Conservation (phyloP, 1,140 invertebrate genomes). For the Ptiloglossa arizonensis region DNA sequence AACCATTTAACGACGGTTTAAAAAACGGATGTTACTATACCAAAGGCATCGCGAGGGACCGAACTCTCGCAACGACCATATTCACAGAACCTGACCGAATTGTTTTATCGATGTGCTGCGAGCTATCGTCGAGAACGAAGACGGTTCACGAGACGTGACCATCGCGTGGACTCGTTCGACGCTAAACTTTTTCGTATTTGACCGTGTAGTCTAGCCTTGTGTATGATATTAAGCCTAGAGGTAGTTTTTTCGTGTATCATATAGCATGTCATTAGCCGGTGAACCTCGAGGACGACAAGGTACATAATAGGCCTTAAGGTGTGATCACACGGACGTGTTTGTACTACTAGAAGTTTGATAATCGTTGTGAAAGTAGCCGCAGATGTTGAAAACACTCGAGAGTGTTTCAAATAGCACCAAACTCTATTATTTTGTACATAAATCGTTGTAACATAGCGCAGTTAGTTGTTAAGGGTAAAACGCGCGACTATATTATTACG, state of each 20-base stretch:
- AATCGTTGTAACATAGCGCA: slow-evolving; percentile 75
- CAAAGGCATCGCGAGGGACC: slow-evolving; percentile 43
- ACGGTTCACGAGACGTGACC: background rate
- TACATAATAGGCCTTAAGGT: slow-evolving; percentile 61
- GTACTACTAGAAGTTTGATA: slow-evolving; percentile 73
- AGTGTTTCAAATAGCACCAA: background rate
- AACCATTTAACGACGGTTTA: background rate
- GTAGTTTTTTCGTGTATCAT: slow-evolving; percentile 59
- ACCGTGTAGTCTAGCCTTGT: slow-evolving; percentile 57
- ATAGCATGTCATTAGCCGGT: slow-evolving; percentile 53
- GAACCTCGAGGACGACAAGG: slow-evolving; percentile 47
- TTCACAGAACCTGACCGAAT: slow-evolving; percentile 1
- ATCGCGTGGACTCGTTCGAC: slow-evolving; percentile 20
- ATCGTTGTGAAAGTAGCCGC: slow-evolving; percentile 73
- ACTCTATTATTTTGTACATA: slow-evolving; percentile 77
- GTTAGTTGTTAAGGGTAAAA: slow-evolving; percentile 38
- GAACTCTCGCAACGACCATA: slow-evolving; percentile 13
- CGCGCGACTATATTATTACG: slow-evolving; percentile 54
- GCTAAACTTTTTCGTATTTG: slow-evolving; percentile 46
- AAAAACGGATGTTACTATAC: slow-evolving; percentile 41
- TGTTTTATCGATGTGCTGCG: slow-evolving; percentile 30
- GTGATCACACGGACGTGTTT: slow-evolving; percentile 66
- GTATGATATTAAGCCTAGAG: slow-evolving; percentile 55
- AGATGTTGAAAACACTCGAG: slow-evolving; percentile 27
- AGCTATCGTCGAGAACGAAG: background rate